Evolutionary conservation across 1,140 invertebrate genomes (phyloP).

Genomic region (Patella vulgata): DNA sequence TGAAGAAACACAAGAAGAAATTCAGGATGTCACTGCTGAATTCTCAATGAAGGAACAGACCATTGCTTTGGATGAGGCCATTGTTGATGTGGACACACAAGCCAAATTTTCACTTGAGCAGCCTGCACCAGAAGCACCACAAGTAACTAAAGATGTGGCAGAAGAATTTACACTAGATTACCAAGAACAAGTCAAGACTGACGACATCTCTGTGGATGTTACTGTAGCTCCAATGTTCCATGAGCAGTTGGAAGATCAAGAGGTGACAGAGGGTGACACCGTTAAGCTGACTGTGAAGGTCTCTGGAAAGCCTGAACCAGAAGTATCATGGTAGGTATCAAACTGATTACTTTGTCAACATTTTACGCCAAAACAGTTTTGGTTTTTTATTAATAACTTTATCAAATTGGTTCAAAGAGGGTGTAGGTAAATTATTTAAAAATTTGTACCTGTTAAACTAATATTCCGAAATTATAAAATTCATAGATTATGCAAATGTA

Average conservation of each 20-base stretch:
- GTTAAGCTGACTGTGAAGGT: slow-evolving; percentile 66
- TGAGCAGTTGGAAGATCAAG: slow-evolving; percentile 46
- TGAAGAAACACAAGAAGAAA: slow-evolving; percentile 20
- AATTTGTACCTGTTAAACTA: too few relatives aligned
- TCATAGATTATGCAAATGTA: too few relatives aligned
- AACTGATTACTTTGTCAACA: background rate
- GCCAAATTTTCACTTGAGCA: background rate
- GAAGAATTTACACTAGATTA: background rate
- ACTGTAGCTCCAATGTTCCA: slow-evolving; percentile 48
- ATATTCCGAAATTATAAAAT: too few relatives aligned
- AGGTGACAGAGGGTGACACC: slow-evolving; percentile 59
- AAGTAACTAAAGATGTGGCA: slow-evolving; percentile 8
- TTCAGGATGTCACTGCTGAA: slow-evolving; percentile 16
- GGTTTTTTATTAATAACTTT: slow-evolving; percentile 7
- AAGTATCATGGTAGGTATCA: slow-evolving; percentile 58
- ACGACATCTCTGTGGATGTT: slow-evolving; percentile 46
- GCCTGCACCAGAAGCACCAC: background rate
- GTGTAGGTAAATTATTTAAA: too few relatives aligned
- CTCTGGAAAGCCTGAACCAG: slow-evolving; percentile 58
- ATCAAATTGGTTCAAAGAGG: too few relatives aligned
- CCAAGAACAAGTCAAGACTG: slow-evolving; percentile 6
- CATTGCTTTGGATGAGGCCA: background rate
- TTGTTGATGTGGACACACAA: background rate
- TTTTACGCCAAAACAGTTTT: background rate
- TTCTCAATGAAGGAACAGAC: slow-evolving; percentile 6